Evolutionary conservation across 2,797 vertebrate species (phyloP).

Genomic region (Remorina albescens): DNA sequence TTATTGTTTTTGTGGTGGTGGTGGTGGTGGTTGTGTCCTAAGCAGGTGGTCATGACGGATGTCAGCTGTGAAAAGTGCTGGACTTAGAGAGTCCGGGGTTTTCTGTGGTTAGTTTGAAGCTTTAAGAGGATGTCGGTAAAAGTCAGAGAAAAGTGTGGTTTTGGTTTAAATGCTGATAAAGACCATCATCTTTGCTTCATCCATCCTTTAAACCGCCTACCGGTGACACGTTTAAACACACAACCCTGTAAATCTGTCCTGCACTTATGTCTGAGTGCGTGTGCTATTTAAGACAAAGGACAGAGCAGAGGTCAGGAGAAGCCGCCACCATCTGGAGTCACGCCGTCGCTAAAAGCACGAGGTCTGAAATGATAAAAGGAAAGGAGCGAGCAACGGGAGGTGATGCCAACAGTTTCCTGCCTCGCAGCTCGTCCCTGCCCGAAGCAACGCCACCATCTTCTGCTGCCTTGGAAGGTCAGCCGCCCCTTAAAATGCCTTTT

Average conservation of each 20-base stretch:
- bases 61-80: not conserved
- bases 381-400: not conserved
- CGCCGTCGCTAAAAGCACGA: slow-evolving; percentile 12
- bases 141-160: not conserved
- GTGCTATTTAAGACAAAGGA: slow-evolving; percentile 3
- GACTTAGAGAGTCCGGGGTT: no score
- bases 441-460: not conserved
- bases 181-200: no score
- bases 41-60: not conserved
- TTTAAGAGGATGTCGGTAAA: not conserved
- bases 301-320: slow-evolving; percentile 24
- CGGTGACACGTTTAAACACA: not conserved
- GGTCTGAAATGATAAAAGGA: slow-evolving; percentile 29
- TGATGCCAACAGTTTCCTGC: slow-evolving; percentile 22
- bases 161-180: not conserved
- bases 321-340: slow-evolving; percentile 1
- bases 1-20: no score
- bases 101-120: not conserved
- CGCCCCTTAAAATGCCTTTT: slow-evolving; percentile 13
- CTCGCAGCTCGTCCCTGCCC: slow-evolving; percentile 15
- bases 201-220: no score
- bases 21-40: no score
- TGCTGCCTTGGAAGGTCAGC: slow-evolving; percentile 7
- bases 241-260: not conserved
- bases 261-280: not conserved